phyloP scores from a whole-genome alignment of 2,888 invertebrate species.

The Cerastoderma edule region DNA sequence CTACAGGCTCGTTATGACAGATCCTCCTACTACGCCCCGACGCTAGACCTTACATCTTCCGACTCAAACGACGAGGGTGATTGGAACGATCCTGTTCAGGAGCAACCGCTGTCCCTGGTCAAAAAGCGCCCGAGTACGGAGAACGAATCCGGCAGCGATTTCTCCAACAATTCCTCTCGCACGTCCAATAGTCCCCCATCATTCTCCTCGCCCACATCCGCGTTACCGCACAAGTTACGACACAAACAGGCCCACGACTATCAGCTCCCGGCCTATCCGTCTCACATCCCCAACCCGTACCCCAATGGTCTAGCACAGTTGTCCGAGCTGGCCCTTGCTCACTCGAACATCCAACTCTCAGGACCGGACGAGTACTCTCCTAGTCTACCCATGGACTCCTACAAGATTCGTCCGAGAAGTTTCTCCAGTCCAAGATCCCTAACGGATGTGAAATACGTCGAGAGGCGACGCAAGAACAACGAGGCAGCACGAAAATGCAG shows the following conservation, averaged over 20 bases:
- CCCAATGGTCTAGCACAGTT: slow-evolving; percentile 77
- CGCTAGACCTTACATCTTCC: slow-evolving; percentile 57
- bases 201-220: slow-evolving; percentile 60
- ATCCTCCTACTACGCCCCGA: slow-evolving; percentile 49
- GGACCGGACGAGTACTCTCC: slow-evolving; percentile 39
- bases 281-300: slow-evolving; percentile 52
- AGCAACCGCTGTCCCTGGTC: slow-evolving; percentile 66
- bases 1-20: slow-evolving; percentile 35
- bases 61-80: slow-evolving; percentile 58
- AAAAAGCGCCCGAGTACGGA: slow-evolving; percentile 60
- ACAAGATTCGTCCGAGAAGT: slow-evolving; percentile 40
- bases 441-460: slow-evolving; percentile 81
- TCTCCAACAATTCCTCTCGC: slow-evolving; percentile 65
- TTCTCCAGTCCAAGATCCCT: slow-evolving; percentile 60
- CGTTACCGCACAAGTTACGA: slow-evolving; percentile 76
- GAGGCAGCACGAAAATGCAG: slow-evolving; percentile 85
- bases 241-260: slow-evolving; percentile 70
- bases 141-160: slow-evolving; percentile 62
- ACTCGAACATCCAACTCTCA: slow-evolving; percentile 63
- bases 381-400: slow-evolving; percentile 28
- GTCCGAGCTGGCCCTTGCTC: slow-evolving; percentile 76
- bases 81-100: slow-evolving; percentile 60
- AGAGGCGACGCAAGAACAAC: slow-evolving; percentile 84
- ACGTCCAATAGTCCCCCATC: slow-evolving; percentile 62
- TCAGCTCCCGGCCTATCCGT: slow-evolving; percentile 34